These are phyloP conservation scores for Chrysocyon brachyurus DNA, from an alignment of 2,797 vertebrate genomes.

Conservation along the genomic window DNA sequence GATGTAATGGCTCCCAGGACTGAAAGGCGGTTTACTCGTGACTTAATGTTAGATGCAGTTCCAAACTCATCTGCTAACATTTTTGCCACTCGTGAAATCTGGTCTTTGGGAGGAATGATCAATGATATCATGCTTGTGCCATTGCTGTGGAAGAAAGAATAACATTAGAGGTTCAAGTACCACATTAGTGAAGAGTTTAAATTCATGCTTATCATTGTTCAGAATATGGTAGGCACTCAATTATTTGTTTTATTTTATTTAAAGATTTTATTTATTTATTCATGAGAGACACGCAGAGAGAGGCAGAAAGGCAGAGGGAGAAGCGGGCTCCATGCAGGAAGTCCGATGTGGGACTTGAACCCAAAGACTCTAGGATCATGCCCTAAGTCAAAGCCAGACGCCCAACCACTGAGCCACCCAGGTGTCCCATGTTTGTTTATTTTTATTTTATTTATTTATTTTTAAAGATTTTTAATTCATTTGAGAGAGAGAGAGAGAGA, in stretches of 20 bases:
- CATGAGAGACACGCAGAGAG: background rate
- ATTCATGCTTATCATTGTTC: background rate
- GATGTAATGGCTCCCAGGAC: slow-evolving; percentile 99
- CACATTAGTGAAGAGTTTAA: background rate
- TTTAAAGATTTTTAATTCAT: too few relatives aligned
- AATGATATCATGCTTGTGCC: slow-evolving; percentile 99
- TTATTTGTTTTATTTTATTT: background rate
- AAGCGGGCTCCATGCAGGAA: too few relatives aligned
- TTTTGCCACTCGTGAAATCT: slow-evolving; percentile 99
- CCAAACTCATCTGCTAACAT: slow-evolving; percentile 99
- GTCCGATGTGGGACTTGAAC: too few relatives aligned
- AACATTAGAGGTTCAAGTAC: slow-evolving; percentile 57
- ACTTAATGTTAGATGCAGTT: slow-evolving; percentile 99
- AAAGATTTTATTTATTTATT: background rate
- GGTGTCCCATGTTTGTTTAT: too few relatives aligned
- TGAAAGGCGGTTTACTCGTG: slow-evolving; percentile 99
- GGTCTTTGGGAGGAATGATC: slow-evolving; percentile 99
- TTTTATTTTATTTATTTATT: background rate
- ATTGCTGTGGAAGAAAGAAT: slow-evolving; percentile 91
- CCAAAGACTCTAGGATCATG: too few relatives aligned
- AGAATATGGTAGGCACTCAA: background rate
- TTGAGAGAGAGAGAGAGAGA: background rate
- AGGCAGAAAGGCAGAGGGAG: too few relatives aligned
- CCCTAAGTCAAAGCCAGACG: too few relatives aligned
- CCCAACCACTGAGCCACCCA: too few relatives aligned